Base-by-base conservation (phyloP, 2,888 invertebrate genomes). In the Cephus nigrinus region DNA sequence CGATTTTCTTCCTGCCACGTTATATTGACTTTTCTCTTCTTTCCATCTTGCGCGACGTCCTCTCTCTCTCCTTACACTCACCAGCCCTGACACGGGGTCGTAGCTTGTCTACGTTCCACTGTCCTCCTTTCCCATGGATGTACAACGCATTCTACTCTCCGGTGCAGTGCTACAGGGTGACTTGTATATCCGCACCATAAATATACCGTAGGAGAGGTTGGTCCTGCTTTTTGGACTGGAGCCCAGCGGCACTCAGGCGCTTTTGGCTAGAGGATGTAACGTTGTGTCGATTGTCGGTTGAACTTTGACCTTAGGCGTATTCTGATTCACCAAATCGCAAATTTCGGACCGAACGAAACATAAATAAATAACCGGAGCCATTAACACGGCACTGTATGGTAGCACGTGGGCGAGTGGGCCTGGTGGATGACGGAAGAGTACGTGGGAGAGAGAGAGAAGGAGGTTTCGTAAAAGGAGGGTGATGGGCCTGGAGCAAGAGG, bases 41-140 rank as follows among this genome's bases (percentile, higher is more conserved):
- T 33, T 72, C 69, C 34, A 76, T 68, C 30, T 69, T 9, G 4
- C 73, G 77, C 35, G 71, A 68, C 76, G 32, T n/a, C 69, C 36
- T n/a, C 34, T n/a, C 55, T 31, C 32, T 12, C 31, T 31, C 32
- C 23, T 34, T 31, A 35, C 68, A 23, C 75, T 32, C 72, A 31
- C 23, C 55, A 55, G 23, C 55, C 55, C 55, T 55, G 55, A 23
- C 55, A 55, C 55, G 23, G 9, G 55, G 55, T 55, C 55, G 55
- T 55, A 55, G 55, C 55, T 55, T 55, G 9, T 55, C 9, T 55
- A 55, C 55, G 55, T 55, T 55, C 55, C 55, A 55, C 55, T 55
- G 55, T 55, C 55, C 55, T 55, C 23, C 9, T 55, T 55, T 55
- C 23, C 55, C 23, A 55, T 55, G 9, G 23, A 55, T 9, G 15